Conservation (phyloP, 2,888 invertebrate species). For the Conomelus anceps region DNA sequence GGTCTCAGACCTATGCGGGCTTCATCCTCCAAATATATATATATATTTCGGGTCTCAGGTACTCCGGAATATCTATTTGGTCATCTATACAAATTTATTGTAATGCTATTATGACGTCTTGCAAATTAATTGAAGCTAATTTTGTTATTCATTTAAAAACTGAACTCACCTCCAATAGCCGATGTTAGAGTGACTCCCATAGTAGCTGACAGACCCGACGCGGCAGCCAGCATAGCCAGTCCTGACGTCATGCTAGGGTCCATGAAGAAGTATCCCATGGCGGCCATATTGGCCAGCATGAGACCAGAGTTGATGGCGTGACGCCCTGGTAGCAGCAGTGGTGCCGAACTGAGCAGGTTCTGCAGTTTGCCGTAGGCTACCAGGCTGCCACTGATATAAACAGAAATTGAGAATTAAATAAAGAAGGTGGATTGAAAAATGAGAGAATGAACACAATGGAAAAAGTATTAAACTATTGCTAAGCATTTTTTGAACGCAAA, state of each 20-base stretch:
- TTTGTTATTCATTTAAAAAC: not conserved
- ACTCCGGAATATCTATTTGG: no score
- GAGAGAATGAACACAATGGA: no score
- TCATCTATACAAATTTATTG: no score
- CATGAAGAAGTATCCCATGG: slow-evolving; percentile 62
- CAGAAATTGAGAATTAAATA: not conserved
- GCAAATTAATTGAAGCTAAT: no score
- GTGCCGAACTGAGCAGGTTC: slow-evolving; percentile 70
- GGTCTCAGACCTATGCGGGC: no score
- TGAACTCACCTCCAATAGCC: slow-evolving; percentile 71
- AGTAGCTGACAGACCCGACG: slow-evolving; percentile 66
- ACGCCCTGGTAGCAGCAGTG: slow-evolving; percentile 72
- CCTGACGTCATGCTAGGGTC: slow-evolving; percentile 60
- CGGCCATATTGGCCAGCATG: slow-evolving; percentile 61
- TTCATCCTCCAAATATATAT: no score
- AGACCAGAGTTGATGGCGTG: slow-evolving; percentile 68
- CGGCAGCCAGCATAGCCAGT: slow-evolving; percentile 64
- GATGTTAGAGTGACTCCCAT: slow-evolving; percentile 84
- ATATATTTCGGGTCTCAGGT: no score
- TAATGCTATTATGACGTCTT: no score
- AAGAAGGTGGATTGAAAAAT: no score
- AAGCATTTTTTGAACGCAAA: no score
- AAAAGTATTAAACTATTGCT: no score
- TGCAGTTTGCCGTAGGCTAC: slow-evolving; percentile 88
- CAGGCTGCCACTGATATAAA: slow-evolving; percentile 62